Evolutionary conservation across 2,888 invertebrate genomes (phyloP).

Genomic region (Zaprionus obscuricornis): DNA sequence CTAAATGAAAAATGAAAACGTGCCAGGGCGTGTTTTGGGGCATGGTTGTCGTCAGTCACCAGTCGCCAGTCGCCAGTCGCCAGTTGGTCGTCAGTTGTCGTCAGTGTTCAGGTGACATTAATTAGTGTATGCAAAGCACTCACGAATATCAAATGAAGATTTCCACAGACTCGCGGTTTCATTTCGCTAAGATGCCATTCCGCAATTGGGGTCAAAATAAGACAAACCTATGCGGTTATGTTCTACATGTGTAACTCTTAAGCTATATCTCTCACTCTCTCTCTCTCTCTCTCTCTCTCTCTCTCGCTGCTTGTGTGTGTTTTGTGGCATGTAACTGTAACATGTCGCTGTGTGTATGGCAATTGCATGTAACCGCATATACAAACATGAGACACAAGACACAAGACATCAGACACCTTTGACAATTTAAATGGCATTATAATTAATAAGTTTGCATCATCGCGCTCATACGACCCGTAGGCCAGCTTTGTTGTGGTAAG

Average conservation of each 20-base stretch:
- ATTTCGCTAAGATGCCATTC: slow-evolving; percentile 59
- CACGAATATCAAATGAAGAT: slow-evolving; percentile 49
- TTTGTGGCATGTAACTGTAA: background rate
- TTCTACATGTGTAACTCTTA: slow-evolving; percentile 25
- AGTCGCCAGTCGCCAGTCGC: too few species aligned
- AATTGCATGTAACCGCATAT: slow-evolving; percentile 24
- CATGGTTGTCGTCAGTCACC: too few species aligned
- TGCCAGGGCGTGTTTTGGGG: slow-evolving; percentile 1
- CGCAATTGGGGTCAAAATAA: slow-evolving; percentile 54
- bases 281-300: too few species aligned
- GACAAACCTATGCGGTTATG: slow-evolving; percentile 27
- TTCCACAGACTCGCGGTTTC: slow-evolving; percentile 52
- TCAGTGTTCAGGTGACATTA: slow-evolving; percentile 34
- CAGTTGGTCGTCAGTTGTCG: too few species aligned
- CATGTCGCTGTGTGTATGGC: slow-evolving; percentile 5
- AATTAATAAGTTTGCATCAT: slow-evolving; percentile 49
- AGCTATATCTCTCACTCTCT: slow-evolving; percentile 2
- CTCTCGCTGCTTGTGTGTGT: background rate
- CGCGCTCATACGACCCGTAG: slow-evolving; percentile 16
- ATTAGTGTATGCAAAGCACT: slow-evolving; percentile 37
- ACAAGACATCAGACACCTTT: slow-evolving; percentile 38
- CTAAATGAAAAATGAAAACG: slow-evolving; percentile 32
- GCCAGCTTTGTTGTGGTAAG: slow-evolving; percentile 25
- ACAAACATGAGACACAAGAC: too few species aligned
- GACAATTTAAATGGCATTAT: slow-evolving; percentile 38